Conservation (phyloP, 1,140 invertebrate species). For the Heliconius eleuchia region DNA sequence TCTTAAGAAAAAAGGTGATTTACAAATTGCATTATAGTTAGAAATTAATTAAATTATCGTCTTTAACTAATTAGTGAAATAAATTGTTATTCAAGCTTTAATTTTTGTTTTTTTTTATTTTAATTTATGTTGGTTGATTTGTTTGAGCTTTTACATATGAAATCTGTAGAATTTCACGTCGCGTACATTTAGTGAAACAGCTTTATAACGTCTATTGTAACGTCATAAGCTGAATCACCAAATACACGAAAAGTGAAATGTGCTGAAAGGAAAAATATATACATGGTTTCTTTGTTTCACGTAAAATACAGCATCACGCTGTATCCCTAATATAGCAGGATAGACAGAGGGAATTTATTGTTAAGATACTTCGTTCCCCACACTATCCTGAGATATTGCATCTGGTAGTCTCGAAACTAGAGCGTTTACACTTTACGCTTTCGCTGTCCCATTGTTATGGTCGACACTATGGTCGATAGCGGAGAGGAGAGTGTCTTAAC, state of each 20-base stretch:
- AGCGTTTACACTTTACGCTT: too few relatives aligned
- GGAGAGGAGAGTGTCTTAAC: too few relatives aligned
- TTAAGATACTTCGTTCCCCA: too few relatives aligned
- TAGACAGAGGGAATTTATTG: too few relatives aligned
- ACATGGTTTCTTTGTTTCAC: too few relatives aligned
- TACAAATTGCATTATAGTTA: slow-evolving; percentile 1
- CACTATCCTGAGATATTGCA: too few relatives aligned
- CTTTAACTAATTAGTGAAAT: background rate
- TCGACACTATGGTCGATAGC: too few relatives aligned
- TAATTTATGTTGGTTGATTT: background rate
- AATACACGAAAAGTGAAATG: slow-evolving; percentile 34
- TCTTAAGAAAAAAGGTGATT: background rate
- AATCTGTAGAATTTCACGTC: background rate
- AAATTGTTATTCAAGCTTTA: background rate
- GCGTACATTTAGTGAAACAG: slow-evolving; percentile 47
- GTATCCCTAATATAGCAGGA: too few relatives aligned
- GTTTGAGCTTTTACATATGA: background rate
- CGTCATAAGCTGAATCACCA: slow-evolving; percentile 50
- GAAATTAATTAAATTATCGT: background rate
- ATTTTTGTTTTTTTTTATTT: background rate
- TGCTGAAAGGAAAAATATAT: background rate
- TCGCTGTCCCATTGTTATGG: too few relatives aligned
- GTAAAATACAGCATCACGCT: too few relatives aligned
- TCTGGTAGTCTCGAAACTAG: too few relatives aligned
- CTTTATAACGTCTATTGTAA: slow-evolving; percentile 43